Evolutionary conservation across 2,113 vertebrate genomes (phyloP), one percentile per base, ranked within the genome.

Genomic region (Sporophila hypoxantha): DNA sequence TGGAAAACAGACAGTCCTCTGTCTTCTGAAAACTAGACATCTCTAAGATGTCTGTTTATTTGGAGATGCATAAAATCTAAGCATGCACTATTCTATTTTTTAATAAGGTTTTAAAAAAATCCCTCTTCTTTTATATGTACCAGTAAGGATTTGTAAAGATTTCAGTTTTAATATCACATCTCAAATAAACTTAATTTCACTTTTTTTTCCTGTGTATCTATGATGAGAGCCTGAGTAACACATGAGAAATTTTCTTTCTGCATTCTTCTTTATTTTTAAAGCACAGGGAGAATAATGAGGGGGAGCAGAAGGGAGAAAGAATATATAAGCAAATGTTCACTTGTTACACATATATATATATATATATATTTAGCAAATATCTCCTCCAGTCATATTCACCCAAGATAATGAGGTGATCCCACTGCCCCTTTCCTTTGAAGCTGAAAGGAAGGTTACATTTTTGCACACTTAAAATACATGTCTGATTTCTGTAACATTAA

Each of bases 391-490:
- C 44, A 86, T 61, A 76, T 65, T 87, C 68, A 74, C 50, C 64
- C 39, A 67, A 74, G 76, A 85, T 89, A 93, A 93, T 13, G 27
- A 93, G 60, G 29, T 75, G 87, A 93, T 61, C 73, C 52, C 49
- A 44, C 36, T 76, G 65, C 37, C 32, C 13, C 65, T 87, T 89
- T 47, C 53, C 78, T 57, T 90, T 0, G 0, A 74, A 90, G 85
- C 2, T 75, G 53, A 93, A 93, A 83, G 17, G 25, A 53, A 80
- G 60, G 82, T 75, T 92, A 82, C 49, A 18, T 82, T 89, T 90
- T 79, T 85, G 34, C 57, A 64, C 73, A 30, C 37, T 82, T 94
- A 75, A 92, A 91, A 87, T 80, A 93, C 89, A 85, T 42, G 22
- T 52, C 79, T 90, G 68, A 64, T 30, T 90, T 88, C 67, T 79